phyloP scores from a whole-genome alignment of 64 coral and sea anemone species.

The Platygyra sinensis region DNA sequence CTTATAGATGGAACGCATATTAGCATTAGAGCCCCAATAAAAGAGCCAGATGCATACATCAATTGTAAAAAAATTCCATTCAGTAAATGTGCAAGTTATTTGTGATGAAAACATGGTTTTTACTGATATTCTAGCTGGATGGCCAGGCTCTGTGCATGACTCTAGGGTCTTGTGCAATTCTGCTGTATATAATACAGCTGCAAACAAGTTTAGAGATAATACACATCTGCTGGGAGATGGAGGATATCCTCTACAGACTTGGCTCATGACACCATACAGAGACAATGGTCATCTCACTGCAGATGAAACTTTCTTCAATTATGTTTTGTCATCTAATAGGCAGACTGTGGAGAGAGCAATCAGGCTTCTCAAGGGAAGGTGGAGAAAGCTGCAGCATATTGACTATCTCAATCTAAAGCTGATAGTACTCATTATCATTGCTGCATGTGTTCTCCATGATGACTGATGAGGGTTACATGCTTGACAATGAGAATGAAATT shows the following conservation, averaged over 20 bases:
- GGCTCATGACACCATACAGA: conserved; percentile 61
- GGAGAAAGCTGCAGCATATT: conserved; percentile 60
- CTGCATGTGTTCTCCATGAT: conserved; percentile 68
- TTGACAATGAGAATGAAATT: conserved; percentile 14
- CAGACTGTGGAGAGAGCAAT: conserved; percentile 56
- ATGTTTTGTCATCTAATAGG: conserved; percentile 24
- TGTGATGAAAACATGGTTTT: not conserved
- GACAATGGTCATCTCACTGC: conserved; percentile 50
- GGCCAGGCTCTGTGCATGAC: conserved; percentile 61
- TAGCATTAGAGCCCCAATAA: not conserved
- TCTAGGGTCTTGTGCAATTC: conserved; percentile 49
- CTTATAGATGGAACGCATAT: conserved; percentile 27
- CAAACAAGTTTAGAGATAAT: conserved; percentile 29
- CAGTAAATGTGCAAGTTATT: not conserved
- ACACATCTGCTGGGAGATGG: conserved; percentile 58
- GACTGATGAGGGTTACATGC: conserved; percentile 44
- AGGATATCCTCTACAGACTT: conserved; percentile 44
- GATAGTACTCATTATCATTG: conserved; percentile 45
- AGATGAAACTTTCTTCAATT: conserved; percentile 41
- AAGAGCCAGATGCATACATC: not conserved
- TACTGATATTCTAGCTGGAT: not conserved
- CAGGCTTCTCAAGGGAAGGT: conserved; percentile 71
- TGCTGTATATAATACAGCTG: conserved; percentile 18
- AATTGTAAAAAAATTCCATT: conserved; percentile 7
- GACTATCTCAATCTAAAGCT: conserved; percentile 53